Conservation (phyloP, 37 sponge, comb jelly and placozoan genomes). For the Bolinopsis microptera region DNA sequence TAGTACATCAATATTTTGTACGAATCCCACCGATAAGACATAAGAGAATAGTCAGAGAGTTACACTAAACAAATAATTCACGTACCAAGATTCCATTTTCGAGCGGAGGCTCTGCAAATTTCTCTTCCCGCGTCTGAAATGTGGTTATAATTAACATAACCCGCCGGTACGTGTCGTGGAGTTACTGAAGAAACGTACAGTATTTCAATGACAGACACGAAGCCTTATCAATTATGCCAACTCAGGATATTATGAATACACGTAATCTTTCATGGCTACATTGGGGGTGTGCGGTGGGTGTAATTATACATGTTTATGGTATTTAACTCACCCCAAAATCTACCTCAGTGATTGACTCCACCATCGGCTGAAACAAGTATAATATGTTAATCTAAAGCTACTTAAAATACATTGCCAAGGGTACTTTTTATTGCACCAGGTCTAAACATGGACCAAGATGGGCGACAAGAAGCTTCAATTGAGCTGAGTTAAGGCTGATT, state of each 20-base stretch:
- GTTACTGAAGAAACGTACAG: too few relatives aligned
- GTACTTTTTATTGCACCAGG: too few relatives aligned
- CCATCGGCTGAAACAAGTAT: slow-evolving; percentile 42
- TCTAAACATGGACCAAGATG: too few relatives aligned
- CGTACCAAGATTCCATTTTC: slow-evolving; percentile 25
- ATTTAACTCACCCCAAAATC: slow-evolving; percentile 59
- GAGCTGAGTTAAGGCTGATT: too few relatives aligned
- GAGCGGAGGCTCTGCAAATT: not conserved
- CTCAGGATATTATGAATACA: not conserved
- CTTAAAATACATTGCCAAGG: too few relatives aligned
- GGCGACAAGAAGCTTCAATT: too few relatives aligned
- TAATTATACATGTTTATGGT: too few relatives aligned
- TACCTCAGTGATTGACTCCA: slow-evolving; percentile 36
- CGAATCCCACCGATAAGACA: too few relatives aligned
- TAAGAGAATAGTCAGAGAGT: too few relatives aligned
- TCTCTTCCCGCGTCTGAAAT: slow-evolving; percentile 56
- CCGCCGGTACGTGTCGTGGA: too few relatives aligned
- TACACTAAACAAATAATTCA: not conserved
- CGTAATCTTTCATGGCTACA: not conserved
- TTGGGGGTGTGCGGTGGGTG: not conserved
- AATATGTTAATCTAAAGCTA: too few relatives aligned
- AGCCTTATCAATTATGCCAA: not conserved
- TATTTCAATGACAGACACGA: not conserved
- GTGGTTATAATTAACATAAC: not conserved
- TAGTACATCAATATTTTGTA: too few relatives aligned